Evolutionary conservation across 2,888 invertebrate genomes (phyloP), one percentile per base, ranked within the genome.

Genomic region (Arge pagana): DNA sequence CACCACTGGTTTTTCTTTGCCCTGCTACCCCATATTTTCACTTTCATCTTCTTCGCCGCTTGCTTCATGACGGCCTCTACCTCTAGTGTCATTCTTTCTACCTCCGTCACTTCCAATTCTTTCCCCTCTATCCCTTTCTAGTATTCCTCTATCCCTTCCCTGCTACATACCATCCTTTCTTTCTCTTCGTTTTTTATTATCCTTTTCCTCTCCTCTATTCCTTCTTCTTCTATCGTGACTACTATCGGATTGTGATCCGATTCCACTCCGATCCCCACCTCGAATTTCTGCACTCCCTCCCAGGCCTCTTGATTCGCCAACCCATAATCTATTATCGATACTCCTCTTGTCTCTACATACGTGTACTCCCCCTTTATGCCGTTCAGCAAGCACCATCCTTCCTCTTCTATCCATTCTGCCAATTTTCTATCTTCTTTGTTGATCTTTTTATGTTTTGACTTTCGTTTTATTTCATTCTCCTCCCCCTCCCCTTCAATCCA

Each of bases 361-460:
- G 50, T 50, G n/a, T 13, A 19, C n/a, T 33, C 15, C 13, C 42
- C 42, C 8, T 41, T 35, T 8, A 28, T 11, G n/a, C 50, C 42
- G 26, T 42, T 50, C 7, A 50, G 6, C 2, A 50, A 23, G 1
- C 21, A 11, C 50, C 50, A 50, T 2, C 39, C 42, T 42, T n/a
- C 35, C n/a, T 31, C 21, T 11, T 42, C 33, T 6, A 42, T 8
- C 16, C 30, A 8, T 16, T 41, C 10, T 16, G 6, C 18, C 41
- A 24, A 1, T 10, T 4, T 21, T n/a, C 36, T 28, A n/a, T 16
- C 36, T 35, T 19, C 15, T 18, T 5, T n/a, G 8, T 42, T 35
- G 10, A n/a, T 11, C 19, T 16, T 43, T 2, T 18, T 31, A 7
- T 43, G 24, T 13, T 43, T 43, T 1, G 31, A 10, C 3, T 19